These are phyloP conservation scores for Macrophya annulata DNA, from an alignment of 2,888 invertebrate genomes.

Conservation along the genomic window DNA sequence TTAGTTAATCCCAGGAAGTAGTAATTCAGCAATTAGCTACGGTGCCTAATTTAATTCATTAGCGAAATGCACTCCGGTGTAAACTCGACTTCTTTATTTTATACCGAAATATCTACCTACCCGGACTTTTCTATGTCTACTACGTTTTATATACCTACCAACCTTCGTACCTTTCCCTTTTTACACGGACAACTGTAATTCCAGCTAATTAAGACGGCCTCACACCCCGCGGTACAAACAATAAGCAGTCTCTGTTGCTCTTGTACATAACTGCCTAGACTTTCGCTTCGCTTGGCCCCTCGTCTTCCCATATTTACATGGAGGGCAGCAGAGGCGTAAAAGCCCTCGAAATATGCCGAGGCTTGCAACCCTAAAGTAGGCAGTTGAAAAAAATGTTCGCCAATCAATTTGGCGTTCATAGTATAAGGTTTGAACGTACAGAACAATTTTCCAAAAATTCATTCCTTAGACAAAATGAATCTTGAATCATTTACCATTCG, in stretches of 20 bases:
- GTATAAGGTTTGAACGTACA: not conserved
- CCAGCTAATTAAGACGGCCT: conserved; percentile 67
- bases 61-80: conserved; percentile 61
- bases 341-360: conserved; percentile 35
- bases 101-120: conserved; percentile 30
- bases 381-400: conserved; percentile 14
- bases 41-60: conserved; percentile 70
- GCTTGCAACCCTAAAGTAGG: conserved; percentile 19
- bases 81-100: conserved; percentile 32
- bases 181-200: conserved; percentile 62
- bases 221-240: conserved; percentile 64
- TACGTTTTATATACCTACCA: conserved; percentile 57
- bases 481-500: not conserved
- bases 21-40: conserved; percentile 48
- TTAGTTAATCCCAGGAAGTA: conserved; percentile 48
- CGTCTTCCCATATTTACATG: conserved; percentile 10
- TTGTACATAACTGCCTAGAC: conserved; percentile 17
- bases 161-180: conserved; percentile 44
- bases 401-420: not conserved
- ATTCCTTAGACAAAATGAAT: not conserved
- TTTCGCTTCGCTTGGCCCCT: not conserved
- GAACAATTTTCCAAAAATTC: not conserved
- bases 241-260: conserved; percentile 68
- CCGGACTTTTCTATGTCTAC: conserved; percentile 41
- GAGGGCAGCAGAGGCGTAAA: not conserved